Base-by-base conservation (phyloP, 92 coral and sea anemone genomes). In the Phymanthus crucifer region DNA sequence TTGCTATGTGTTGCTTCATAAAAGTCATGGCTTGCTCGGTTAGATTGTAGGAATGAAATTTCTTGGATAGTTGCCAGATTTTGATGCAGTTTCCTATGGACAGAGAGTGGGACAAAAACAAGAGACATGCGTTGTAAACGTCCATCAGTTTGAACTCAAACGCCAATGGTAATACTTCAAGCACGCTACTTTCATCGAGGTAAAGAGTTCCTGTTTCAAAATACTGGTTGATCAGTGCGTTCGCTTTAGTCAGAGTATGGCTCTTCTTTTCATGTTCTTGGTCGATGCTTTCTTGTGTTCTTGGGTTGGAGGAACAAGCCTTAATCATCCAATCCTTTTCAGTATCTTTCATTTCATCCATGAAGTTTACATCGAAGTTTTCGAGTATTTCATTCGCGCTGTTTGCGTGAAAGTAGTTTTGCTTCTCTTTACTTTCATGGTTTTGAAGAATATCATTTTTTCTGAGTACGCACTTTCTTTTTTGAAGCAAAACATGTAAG, bases 81-180 rank as follows among this genome's bases (percentile, higher is more conserved):
- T 73, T 71, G 32, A 57, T 40, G 78, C 80, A 82, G 47, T 73
- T 82, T 12, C 73, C 86, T 40, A 82, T n/a, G 4, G 71, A 73
- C 4, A 82, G 40, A 4, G 86, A 23, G 32, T 74, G 64, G 27
- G 80, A 81, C 19, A 82, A 74, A 74, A 73, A 71, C 43, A 74
- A 14, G 2, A 74, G 16, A 34, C 86, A 82, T 12, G 73, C 86
- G 31, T 82, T 71, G 24, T 73, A 38, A 8, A 82, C 67, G 6
- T 27, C 45, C 11, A 71, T 57, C 33, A 82, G 35, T 38, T 69
- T 61, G 12, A 73, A 45, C 32, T 56, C 50, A 54, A n/a, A 27
- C 36, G 86, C 79, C 33, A 67, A 21, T 47, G 65, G 71, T 14
- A 82, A 75, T 34, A 82, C 38, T 10, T 66, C 38, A 21, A 57